Evolutionary conservation across 1,140 invertebrate genomes (phyloP).

Genomic region (Cydia fagiglandana): DNA sequence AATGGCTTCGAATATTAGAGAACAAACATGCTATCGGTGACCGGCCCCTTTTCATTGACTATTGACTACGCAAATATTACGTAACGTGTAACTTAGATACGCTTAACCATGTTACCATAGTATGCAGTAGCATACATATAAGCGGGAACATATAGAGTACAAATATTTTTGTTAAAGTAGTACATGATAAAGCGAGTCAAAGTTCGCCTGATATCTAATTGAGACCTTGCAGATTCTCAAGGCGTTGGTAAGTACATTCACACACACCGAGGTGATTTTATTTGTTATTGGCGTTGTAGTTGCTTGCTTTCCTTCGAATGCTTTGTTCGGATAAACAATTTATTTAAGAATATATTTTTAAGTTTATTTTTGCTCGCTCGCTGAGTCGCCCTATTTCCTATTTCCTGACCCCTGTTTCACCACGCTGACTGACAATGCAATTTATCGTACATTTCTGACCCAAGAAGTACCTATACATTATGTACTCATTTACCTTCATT

Average conservation of each 20-base stretch:
- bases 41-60: slow-evolving; percentile 30
- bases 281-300: slow-evolving; percentile 5
- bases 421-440: no score
- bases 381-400: background rate
- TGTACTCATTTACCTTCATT: no score
- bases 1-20: slow-evolving; percentile 27
- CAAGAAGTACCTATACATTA: no score
- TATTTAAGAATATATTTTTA: background rate
- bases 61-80: slow-evolving; percentile 31
- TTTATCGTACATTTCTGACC: no score
- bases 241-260: background rate
- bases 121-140: slow-evolving; percentile 23
- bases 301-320: slow-evolving; percentile 26
- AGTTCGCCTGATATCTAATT: slow-evolving; percentile 54
- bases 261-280: slow-evolving; percentile 6
- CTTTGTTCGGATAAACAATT: background rate
- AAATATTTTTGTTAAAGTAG: slow-evolving; percentile 56
- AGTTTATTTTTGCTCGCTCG: background rate
- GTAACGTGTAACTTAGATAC: slow-evolving; percentile 32
- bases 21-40: slow-evolving; percentile 3
- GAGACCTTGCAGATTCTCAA: slow-evolving; percentile 39
- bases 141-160: slow-evolving; percentile 43
- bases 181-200: slow-evolving; percentile 54
- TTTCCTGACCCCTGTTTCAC: background rate
- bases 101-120: slow-evolving; percentile 43